Conservation (phyloP, 2,113 vertebrate species). For the Aptenodytes patagonicus region DNA sequence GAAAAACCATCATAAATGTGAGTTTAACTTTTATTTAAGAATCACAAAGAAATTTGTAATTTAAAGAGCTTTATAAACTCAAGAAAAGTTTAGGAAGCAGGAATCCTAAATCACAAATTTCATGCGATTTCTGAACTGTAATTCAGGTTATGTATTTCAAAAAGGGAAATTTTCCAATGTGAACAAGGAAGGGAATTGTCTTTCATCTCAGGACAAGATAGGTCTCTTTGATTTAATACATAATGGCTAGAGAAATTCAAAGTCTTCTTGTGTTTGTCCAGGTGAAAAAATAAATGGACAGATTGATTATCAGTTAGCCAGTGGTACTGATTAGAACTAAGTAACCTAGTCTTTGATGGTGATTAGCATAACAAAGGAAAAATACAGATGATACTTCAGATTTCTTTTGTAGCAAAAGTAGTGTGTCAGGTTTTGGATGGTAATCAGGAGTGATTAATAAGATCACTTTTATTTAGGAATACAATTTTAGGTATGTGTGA, state of each 20-base stretch:
- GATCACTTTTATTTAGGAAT: background rate
- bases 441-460: background rate
- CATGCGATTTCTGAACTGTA: background rate
- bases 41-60: background rate
- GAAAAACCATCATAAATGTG: background rate
- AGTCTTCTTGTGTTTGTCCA: conserved; percentile 6
- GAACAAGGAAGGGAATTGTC: background rate
- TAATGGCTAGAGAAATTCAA: conserved; percentile 18
- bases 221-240: conserved; percentile 16
- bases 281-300: conserved; percentile 11
- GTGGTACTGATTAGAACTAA: conserved; percentile 32
- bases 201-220: conserved; percentile 36
- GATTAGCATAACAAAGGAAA: conserved; percentile 10
- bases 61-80: background rate
- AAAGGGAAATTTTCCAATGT: background rate
- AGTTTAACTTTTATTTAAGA: background rate
- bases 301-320: conserved; percentile 29
- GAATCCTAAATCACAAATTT: background rate
- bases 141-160: background rate
- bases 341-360: conserved; percentile 36
- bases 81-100: background rate
- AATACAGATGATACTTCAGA: background rate
- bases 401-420: conserved; percentile 36
- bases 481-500: background rate
- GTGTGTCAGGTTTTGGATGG: background rate